Conservation (phyloP, 1,140 invertebrate species). For the Caenorhabditis remanei region DNA sequence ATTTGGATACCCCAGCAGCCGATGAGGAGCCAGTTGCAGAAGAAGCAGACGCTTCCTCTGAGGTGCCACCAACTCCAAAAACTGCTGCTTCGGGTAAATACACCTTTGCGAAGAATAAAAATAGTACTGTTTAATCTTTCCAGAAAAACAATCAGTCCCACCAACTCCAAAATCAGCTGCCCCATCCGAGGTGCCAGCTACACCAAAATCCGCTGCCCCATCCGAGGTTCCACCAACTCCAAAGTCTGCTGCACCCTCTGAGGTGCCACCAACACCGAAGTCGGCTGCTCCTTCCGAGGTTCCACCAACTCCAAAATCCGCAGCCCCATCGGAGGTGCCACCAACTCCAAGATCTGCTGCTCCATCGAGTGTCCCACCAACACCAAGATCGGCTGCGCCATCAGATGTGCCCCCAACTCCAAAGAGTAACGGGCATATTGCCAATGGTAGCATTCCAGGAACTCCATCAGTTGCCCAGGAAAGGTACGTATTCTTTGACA, state of each 20-base stretch:
- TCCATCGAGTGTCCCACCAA: conserved; percentile 41
- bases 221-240: conserved; percentile 58
- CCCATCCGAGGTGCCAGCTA: conserved; percentile 28
- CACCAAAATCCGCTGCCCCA: conserved; percentile 57
- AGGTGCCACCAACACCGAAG: conserved; percentile 51
- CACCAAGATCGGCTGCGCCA: conserved; percentile 60
- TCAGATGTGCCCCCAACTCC: conserved; percentile 64
- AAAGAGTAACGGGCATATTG: conserved; percentile 62
- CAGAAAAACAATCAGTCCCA: conserved; percentile 54
- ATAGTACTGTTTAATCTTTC: background rate
- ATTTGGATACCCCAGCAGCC: conserved; percentile 70
- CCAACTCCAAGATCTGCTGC: conserved; percentile 59
- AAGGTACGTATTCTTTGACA: background rate
- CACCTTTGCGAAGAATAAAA: background rate
- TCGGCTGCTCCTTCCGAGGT: conserved; percentile 63
- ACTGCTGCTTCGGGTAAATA: conserved; percentile 54
- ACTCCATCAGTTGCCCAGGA: conserved; percentile 63
- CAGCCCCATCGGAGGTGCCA: conserved; percentile 52
- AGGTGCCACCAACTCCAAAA: conserved; percentile 63
- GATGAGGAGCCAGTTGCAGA: conserved; percentile 64
- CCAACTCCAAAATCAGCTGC: conserved; percentile 30
- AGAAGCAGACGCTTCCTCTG: conserved; percentile 32
- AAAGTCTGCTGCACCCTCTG: conserved; percentile 55
- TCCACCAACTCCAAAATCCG: conserved; percentile 59
- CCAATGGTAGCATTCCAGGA: conserved; percentile 63